Base-by-base conservation (phyloP, 2,888 invertebrate species). In the Hoplodrina ambigua region DNA sequence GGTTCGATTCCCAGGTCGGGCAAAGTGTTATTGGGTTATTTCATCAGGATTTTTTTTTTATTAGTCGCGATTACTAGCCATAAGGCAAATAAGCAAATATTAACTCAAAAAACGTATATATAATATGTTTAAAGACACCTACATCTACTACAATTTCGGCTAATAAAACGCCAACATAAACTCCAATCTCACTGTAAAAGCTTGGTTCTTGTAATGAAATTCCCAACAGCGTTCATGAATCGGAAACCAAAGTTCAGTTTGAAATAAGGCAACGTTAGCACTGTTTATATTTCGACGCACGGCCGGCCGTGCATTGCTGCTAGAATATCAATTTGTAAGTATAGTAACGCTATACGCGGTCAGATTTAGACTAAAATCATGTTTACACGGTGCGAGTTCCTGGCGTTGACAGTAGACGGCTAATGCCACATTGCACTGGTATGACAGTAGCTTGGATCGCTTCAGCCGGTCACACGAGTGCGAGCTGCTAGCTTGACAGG, bases 241-340 rank as follows among this genome's bases (percentile, higher is more conserved):
- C 78, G 80, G 78, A 85, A 87, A 85, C 85, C 82, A 84, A 86
- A 86, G 85, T 86, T 86, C 80, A 83, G 85, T 87, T 86, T 81
- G 83, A 84, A 85, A 88, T 87, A 86, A 81, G 78, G 79, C 85
- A 78, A 83, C 81, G 87, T 88, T 85, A 75, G 78, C 78, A 11
- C 82, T 85, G 87, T 87, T 91, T 90, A 88, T 86, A 86, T 89
- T 89, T 85, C 88, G 78, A 84, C 85, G 87, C 90, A 91, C 89
- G 90, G 72, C 61, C 67, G 64, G 72, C 61, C 67, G 64, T 78
- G 80, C 79, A 84, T 70, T 87, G 91, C 88, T 83, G 69, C 85
- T 85, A 88, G 92, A 92, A 92, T 92, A 91, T 89, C 90, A 92
- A 92, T 90, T 91, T 88, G 87, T 81, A 80, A 87, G 86, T 85